Conservation (phyloP, 2,888 invertebrate species). For the Aphodius sticticus region DNA sequence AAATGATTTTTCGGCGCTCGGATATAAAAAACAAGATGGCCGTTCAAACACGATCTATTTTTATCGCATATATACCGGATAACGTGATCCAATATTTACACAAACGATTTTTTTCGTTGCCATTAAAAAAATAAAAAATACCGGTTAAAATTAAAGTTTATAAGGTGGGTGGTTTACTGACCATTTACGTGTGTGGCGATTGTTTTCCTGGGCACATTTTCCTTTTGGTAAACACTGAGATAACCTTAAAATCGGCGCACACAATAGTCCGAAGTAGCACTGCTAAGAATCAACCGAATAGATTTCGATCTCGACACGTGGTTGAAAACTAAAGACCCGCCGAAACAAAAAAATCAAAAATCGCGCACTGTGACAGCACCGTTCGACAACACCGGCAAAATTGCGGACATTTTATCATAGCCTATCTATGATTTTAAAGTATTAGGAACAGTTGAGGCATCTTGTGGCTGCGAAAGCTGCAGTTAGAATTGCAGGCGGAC, state of each 20-base stretch:
- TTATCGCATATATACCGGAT: conserved; percentile 49
- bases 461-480: conserved; percentile 53
- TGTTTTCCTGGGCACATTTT: background rate
- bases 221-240: conserved; percentile 19
- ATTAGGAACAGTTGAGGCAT: conserved; percentile 57
- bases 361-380: background rate
- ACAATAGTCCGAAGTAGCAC: background rate
- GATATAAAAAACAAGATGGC: conserved; percentile 55
- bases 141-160: background rate
- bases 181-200: background rate
- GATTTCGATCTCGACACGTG: no score
- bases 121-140: background rate
- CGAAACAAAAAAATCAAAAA: background rate
- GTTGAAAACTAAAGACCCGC: no score
- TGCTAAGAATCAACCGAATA: no score
- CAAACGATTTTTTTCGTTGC: conserved; percentile 45
- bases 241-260: conserved; percentile 16
- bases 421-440: conserved; percentile 55
- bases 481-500: conserved; percentile 46
- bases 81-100: conserved; percentile 49
- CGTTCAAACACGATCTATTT: conserved; percentile 59
- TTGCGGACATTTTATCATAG: conserved; percentile 45
- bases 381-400: conserved; percentile 28
- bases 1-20: background rate
- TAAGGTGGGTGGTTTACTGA: background rate